A percentile compares a stretch with the other conserved stretches of the same genome.
Conservation (phyloP, 2,888 invertebrate genomes). For the Boloria euphrosyne region DNA sequence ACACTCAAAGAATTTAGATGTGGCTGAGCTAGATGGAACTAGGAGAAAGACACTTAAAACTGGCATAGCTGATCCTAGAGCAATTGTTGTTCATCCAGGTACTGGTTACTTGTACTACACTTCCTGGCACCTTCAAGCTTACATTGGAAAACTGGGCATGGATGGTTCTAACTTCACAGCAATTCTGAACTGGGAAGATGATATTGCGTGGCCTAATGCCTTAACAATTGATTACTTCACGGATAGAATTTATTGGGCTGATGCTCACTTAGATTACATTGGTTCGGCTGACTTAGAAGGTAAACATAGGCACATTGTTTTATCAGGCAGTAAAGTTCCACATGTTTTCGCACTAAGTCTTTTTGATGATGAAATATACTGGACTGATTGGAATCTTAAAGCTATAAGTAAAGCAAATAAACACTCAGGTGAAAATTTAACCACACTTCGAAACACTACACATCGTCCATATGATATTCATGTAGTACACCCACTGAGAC, state of each 20-base stretch:
- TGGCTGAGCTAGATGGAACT: slow-evolving; percentile 95
- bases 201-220: slow-evolving; percentile 99
- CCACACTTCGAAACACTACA: slow-evolving; percentile 92
- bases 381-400: slow-evolving; percentile 99
- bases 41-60: slow-evolving; percentile 94
- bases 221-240: slow-evolving; percentile 98
- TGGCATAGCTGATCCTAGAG: slow-evolving; percentile 96
- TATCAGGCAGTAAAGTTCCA: slow-evolving; percentile 92
- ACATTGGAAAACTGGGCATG: slow-evolving; percentile 98
- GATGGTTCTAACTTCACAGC: slow-evolving; percentile 95
- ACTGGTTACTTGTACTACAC: slow-evolving; percentile 96
- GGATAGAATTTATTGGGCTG: slow-evolving; percentile 97
- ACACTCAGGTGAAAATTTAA: slow-evolving; percentile 90
- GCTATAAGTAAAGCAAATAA: slow-evolving; percentile 96
- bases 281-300: slow-evolving; percentile 97
- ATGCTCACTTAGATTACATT: slow-evolving; percentile 98
- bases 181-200: slow-evolving; percentile 95
- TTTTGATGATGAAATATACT: slow-evolving; percentile 96
- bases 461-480: slow-evolving; percentile 97
- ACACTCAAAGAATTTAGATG: slow-evolving; percentile 96
- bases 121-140: slow-evolving; percentile 97
- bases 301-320: slow-evolving; percentile 89
- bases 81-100: slow-evolving; percentile 96
- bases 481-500: slow-evolving; percentile 93
- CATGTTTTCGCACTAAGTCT: slow-evolving; percentile 97